phyloP scores from a whole-genome alignment of 30 jellyfish, hydroid and myxozoan species.

The Pseudorhiza aurosa region DNA sequence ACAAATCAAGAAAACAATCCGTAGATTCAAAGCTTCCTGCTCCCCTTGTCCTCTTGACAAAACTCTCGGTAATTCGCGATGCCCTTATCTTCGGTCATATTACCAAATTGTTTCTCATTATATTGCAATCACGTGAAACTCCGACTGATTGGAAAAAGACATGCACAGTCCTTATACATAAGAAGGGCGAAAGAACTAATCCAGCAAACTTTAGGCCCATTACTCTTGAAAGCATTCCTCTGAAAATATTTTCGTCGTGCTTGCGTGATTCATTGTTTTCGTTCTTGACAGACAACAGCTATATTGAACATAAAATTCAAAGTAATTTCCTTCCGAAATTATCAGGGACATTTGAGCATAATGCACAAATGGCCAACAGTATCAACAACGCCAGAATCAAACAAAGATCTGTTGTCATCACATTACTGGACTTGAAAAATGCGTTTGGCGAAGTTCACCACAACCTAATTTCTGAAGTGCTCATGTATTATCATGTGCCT shows the following conservation, averaged over 20 bases:
- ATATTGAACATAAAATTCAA: background rate
- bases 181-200: background rate
- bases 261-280: background rate
- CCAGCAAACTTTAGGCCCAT: background rate
- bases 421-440: background rate
- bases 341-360: background rate
- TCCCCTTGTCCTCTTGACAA: constrained; percentile 4
- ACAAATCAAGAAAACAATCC: background rate
- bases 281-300: background rate
- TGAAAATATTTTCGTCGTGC: background rate
- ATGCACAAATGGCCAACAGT: background rate
- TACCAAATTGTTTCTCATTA: background rate
- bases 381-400: background rate
- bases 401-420: background rate
- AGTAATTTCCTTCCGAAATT: background rate
- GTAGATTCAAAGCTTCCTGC: background rate
- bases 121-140: background rate
- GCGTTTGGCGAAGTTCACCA: no score
- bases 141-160: background rate
- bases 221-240: background rate
- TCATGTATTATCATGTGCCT: no score
- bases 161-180: background rate
- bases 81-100: background rate
- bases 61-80: background rate
- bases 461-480: no score